Evolutionary conservation across 2,797 vertebrate species (phyloP).

Genomic region (Rhinatrema bivittatum): DNA sequence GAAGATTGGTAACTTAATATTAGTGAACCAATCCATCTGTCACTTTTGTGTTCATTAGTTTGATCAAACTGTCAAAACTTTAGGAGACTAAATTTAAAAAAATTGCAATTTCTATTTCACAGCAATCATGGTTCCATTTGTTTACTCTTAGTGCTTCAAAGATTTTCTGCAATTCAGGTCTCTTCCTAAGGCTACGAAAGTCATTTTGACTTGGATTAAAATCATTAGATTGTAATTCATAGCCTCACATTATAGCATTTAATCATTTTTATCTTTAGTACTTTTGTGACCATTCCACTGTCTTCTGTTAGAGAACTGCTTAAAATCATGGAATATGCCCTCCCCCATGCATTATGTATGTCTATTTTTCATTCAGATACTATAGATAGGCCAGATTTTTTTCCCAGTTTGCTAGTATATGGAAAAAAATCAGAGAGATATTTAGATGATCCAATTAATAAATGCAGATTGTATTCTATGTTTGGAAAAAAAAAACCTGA

Average conservation of each 20-base stretch:
- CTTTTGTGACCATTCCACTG: not conserved
- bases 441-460: not conserved
- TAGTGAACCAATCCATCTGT: constrained; percentile 44
- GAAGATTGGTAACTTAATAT: constrained; percentile 59
- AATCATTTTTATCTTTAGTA: not conserved
- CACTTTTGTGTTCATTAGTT: constrained; percentile 52
- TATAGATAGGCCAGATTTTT: too few species aligned
- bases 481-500: too few species aligned
- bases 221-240: not conserved
- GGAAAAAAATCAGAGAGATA: not conserved
- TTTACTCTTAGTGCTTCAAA: not conserved
- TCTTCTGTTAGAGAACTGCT: too few species aligned
- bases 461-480: too few species aligned
- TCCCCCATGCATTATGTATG: too few species aligned
- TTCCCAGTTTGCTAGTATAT: rapidly evolving
- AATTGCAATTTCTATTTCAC: constrained; percentile 24
- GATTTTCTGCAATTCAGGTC: not conserved
- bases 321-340: too few species aligned
- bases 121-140: constrained; percentile 13
- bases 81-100: constrained; percentile 43
- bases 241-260: not conserved
- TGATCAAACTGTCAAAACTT: constrained; percentile 56
- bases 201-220: not conserved
- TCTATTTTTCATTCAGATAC: too few species aligned
- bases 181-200: not conserved